Evolutionary conservation across 2,888 invertebrate genomes (phyloP), one percentile per base, ranked within the genome.

Genomic region (Augiades crinisus): DNA sequence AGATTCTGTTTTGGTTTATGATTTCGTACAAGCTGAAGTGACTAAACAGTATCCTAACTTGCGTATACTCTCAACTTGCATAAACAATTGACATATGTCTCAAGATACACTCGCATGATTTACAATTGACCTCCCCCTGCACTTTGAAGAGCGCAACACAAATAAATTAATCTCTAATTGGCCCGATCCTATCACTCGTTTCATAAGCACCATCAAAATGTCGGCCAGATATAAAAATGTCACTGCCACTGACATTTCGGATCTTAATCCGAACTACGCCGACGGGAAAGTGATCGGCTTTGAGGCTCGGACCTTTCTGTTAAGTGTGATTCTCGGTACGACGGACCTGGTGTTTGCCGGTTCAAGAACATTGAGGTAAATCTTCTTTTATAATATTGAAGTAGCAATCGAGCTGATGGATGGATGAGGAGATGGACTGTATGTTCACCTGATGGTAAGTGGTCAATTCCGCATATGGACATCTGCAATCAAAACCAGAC

Each of bases 181-280:
- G 80, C 68, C 65, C 64, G 87, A 84, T 85, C 68, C 62, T 81
- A 87, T 86, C 87, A 67, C 54, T 54, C 59, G 70, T 75, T 74
- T 76, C 80, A 69, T 72, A 79, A 72, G 68, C 60, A 71, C 72
- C 75, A 72, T 75, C 80, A 72, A 85, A 84, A 86, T 84, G 86
- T 85, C 83, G 77, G 70, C 63, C 77, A 66, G 75, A 70, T 75
- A 85, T 87, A 88, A 89, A 88, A 88, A 89, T 88, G 87, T 88
- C 88, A 86, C 73, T 72, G 78, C 75, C 75, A 73, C 68, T 86
- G 88, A 86, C 88, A 88, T 88, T 89, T 85, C 65, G 78, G 75
- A 74, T 74, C 72, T 78, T 86, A 89, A 88, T 84, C 87, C 83
- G 75, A 47, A 47, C 22, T 22, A 27, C 57, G 57, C 53, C 64